Conservation (phyloP, 2,113 vertebrate genomes). For the Cyrtonyx montezumae region DNA sequence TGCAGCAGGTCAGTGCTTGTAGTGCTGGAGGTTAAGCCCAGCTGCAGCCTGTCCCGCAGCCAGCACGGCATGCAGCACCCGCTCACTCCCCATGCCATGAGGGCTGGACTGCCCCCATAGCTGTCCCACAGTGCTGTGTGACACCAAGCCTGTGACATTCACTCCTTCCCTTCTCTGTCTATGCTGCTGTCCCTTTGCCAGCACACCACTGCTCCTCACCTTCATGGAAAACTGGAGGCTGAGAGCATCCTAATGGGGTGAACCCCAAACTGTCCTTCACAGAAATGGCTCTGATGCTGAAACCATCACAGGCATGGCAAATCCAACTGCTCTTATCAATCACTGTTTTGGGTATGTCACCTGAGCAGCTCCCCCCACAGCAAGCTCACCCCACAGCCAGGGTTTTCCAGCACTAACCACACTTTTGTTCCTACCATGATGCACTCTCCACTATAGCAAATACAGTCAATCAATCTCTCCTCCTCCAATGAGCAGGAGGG, state of each 20-base stretch:
- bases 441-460: background rate
- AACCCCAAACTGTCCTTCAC: background rate
- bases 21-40: background rate
- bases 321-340: background rate
- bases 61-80: background rate
- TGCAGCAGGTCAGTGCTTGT: background rate
- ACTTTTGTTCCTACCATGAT: constrained; percentile 30
- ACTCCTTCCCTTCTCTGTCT: constrained; percentile 50
- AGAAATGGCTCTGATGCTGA: background rate
- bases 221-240: background rate
- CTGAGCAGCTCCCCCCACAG: background rate
- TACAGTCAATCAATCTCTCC: constrained; percentile 52
- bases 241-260: background rate
- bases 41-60: background rate
- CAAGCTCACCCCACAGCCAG: background rate
- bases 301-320: background rate
- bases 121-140: background rate
- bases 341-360: background rate
- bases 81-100: background rate
- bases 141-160: constrained; percentile 51
- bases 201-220: constrained; percentile 37
- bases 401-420: constrained; percentile 32
- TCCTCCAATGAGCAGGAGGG: constrained; percentile 50
- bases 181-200: constrained; percentile 12
- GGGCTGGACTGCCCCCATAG: background rate